Base-by-base conservation (phyloP, 2,888 invertebrate genomes). In the Capitulum mitella region DNA sequence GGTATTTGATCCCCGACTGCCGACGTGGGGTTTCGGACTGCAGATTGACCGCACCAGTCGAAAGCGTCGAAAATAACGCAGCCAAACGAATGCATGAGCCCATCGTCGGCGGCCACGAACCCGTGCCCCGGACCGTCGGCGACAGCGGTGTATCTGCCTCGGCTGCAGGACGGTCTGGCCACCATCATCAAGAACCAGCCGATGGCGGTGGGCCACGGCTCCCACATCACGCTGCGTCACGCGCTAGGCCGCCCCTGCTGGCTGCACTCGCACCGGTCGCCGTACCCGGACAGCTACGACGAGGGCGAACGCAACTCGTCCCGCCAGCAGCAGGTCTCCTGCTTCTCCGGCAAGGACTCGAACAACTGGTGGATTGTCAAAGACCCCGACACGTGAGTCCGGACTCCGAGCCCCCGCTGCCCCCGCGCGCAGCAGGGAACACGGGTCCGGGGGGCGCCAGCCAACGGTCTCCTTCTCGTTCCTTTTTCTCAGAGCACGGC, bases 311-410 rank as follows among this genome's bases (percentile, higher is more conserved):
- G 98, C 79, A 97, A 97, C 32, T 96, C 96, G 61, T 95, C 95
- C 26, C 97, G 98, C 87, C 97, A 98, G 85, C 97, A 98, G 85
- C 97, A 98, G 86, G 95, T 97, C 70, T 95, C 95, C 0, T 86
- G 86, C 82, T 86, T 86, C 81, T 82, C 84, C 78, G 86, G 84
- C 82, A 83, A 84, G 87, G 97, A 98, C 86, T 95, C 97, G 0
- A 97, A 98, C 87, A 98, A 98, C 86, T 98, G 97, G 97, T 98
- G 97, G 97, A 96, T 98, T 83, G 92, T 98, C 19, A 97, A 97
- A 86, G 88, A 93, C 78, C 97, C 97, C 0, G 90, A 91, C 54
- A 84, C 84, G 86, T 86, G 80, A 80, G 83, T 78, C 19, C 26
- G n/a, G n/a, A n/a, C n/a, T n/a, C n/a, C n/a, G n/a, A n/a, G n/a